Evolutionary conservation across 2,888 invertebrate genomes (phyloP), one percentile per base, ranked within the genome.

Genomic region (Xanthorhoe designata): DNA sequence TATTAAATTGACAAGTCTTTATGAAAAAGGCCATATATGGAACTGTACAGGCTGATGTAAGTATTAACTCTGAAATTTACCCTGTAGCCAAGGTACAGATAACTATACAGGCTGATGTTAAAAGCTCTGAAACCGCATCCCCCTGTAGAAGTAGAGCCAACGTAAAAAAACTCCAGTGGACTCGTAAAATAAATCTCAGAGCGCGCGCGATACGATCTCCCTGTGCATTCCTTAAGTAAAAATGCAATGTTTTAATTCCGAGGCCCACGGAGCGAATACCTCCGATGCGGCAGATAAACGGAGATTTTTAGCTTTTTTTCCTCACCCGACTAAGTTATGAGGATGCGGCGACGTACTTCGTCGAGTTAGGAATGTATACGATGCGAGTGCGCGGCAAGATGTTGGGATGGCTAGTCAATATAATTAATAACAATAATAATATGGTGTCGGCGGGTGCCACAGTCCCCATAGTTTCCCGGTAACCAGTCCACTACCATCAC

Each of bases 181-280:
- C 69, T 78, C 78, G 79, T 85, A 78, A 83, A 80, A 85, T 85
- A 87, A 87, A 87, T 86, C 87, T 80, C 72, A 64, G 74, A 10
- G 68, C 71, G 74, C 68, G 58, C 68, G 75, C 55, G 68, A 68
- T 68, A 68, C 42, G 15, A 68, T 68, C 68, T 64, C 47, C 54
- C 61, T 32, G 38, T 71, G 67, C 68, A 69, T 77, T 76, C 78
- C 78, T 75, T 73, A 75, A 74, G 77, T 82, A 87, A 87, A 87
- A 88, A 88, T 82, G 86, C 87, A 90, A 92, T 91, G 92, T 92
- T 92, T 92, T 90, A 92, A 92, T 92, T 88, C 89, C 80, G 75
- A 72, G 77, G 75, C 61, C 69, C 70, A 66, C 66, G 65, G 59
- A 67, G 70, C 70, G 63, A 86, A 86, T 88, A 82, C 81, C 78